Conservation (phyloP, 2,888 invertebrate species). For the Oligia fasciuncula region DNA sequence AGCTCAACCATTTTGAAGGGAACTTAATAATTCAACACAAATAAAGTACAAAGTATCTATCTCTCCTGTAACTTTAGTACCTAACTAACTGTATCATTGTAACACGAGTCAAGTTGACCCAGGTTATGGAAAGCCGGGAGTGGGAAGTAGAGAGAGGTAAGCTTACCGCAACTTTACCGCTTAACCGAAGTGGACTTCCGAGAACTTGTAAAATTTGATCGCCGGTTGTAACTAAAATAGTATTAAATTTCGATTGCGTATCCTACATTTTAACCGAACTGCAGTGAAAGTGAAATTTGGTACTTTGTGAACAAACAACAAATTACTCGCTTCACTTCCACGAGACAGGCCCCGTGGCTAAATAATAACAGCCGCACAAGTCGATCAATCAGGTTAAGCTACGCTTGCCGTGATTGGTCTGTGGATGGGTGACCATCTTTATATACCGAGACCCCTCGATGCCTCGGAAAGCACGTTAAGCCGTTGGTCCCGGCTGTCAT, state of each 20-base stretch:
- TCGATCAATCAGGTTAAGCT: no score
- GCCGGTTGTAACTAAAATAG: slow-evolving; percentile 5
- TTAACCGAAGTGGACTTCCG: neutral
- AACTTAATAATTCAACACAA: no score
- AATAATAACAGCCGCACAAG: no score
- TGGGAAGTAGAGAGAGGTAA: neutral
- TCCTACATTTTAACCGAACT: neutral
- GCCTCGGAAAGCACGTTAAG: no score
- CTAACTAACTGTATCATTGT: neutral
- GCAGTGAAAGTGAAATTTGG: neutral
- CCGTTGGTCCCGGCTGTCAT: no score
- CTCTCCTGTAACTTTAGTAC: neutral
- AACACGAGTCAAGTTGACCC: neutral
- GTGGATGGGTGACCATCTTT: no score
- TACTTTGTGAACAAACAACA: neutral
- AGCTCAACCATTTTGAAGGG: no score
- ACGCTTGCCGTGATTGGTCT: no score
- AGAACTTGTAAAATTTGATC: neutral
- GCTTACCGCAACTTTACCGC: neutral
- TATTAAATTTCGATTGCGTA: neutral
- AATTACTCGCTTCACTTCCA: neutral
- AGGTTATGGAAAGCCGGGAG: neutral
- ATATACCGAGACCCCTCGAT: no score
- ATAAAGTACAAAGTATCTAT: neutral
- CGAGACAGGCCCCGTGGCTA: neutral